Evolutionary conservation across 2,888 invertebrate species (phyloP), one percentile per base, ranked within the genome.

Genomic region (Thecocarcelia acutangulata): DNA sequence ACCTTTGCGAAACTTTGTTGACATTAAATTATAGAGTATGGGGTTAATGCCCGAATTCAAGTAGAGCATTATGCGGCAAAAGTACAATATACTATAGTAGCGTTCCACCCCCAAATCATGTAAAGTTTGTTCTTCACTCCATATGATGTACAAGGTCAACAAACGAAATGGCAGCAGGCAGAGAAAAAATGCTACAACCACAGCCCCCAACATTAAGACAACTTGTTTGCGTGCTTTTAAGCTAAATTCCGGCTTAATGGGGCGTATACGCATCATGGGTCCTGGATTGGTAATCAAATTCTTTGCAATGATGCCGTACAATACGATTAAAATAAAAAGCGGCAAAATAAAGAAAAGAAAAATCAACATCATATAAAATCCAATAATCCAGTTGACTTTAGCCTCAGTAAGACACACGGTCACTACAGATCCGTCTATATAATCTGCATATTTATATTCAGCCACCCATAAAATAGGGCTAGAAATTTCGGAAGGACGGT

Each of bases 41-140:
- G 97, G 97, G 90, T 97, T 97, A 84, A 97, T 93, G 48, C 97
- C 97, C 3, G 97, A 97, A 90, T 97, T 97, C 82, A 97, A 92
- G 87, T 97, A 97, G 68, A 96, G 92, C 95, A 97, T 96, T 61
- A 96, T 94, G 84, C 97, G 93, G 83, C 95, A 95, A 88, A 97
- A 96, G 89, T 95, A 96, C 40, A 97, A 91, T 61, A 97, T 92
- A 87, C 94, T 95, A 88, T 96, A 96, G 91, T 96, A 97, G 75
- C 93, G 94, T 85, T 96, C 95, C 21, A 94, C 92, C 46, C 95
- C 96, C 15, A 97, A 91, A 64, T 93, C 92, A 52, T 93, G 91
- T 46, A 96, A 92, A 28, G 93, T 92, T 85, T 95, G 94, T 17
- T 94, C 93, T 0, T 96, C 94, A 17, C 94, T 94, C 54, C 96